These are phyloP conservation scores for Pionites leucogaster DNA, from an alignment of 2,113 vertebrate genomes.

Conservation along the genomic window DNA sequence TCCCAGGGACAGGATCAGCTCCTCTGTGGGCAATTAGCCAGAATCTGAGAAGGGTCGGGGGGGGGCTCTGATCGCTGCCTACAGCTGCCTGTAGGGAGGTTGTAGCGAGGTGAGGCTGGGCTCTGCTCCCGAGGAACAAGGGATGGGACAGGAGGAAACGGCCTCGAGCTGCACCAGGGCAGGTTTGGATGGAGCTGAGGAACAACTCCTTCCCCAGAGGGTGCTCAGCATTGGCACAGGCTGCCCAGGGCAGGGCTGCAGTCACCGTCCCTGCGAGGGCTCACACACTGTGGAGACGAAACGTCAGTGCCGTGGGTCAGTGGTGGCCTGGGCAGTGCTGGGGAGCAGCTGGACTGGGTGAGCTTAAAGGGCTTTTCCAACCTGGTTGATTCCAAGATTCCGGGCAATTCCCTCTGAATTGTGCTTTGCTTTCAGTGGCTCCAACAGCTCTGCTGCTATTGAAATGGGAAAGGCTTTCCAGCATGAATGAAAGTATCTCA, in stretches of 20 bases:
- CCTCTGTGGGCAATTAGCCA: neutral
- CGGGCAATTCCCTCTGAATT: neutral
- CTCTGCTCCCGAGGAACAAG: neutral
- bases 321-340: neutral
- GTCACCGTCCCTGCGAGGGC: no score
- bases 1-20: neutral
- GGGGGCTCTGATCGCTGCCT: accelerated
- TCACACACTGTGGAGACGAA: accelerated
- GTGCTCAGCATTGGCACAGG: no score
- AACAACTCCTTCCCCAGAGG: no score
- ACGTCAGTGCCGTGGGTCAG: neutral
- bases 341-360: neutral
- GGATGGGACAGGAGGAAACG: neutral
- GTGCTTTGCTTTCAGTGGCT: neutral
- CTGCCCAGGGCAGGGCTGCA: no score
- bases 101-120: accelerated
- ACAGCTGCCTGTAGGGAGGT: neutral
- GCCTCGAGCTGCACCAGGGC: neutral
- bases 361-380: neutral
- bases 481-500: neutral
- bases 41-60: neutral
- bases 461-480: neutral
- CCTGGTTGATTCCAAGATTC: neutral
- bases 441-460: neutral
- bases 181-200: neutral